phyloP scores from a whole-genome alignment of 2,797 vertebrate genomes.

The Chiroxiphia lanceolata region DNA sequence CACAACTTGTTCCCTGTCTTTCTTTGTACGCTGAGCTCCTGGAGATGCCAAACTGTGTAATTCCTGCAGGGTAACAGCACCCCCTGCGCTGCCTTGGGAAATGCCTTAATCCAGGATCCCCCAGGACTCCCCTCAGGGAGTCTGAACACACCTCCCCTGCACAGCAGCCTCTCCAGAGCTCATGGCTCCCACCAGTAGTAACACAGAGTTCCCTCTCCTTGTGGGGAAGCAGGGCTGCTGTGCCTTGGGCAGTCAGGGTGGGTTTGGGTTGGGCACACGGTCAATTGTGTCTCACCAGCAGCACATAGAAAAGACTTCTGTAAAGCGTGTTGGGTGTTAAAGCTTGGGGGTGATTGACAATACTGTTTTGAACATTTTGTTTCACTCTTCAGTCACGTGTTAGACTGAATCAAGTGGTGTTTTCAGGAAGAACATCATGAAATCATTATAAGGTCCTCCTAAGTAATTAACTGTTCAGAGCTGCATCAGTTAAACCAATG shows the following conservation, averaged over 20 bases:
- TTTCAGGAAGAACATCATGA: background rate
- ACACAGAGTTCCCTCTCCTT: background rate
- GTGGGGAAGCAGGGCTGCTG: too few species aligned
- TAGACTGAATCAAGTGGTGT: background rate
- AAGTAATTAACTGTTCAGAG: background rate
- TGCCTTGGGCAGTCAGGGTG: fast-evolving
- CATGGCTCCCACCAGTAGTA: background rate
- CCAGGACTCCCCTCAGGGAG: background rate
- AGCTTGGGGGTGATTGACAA: background rate
- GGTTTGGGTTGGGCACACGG: fast-evolving
- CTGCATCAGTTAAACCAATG: background rate
- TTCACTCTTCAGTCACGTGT: background rate
- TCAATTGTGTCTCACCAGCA: too few species aligned
- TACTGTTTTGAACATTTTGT: background rate
- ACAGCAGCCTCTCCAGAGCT: background rate
- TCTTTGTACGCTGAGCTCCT: background rate
- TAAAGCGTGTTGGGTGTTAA: background rate
- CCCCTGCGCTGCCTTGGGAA: background rate
- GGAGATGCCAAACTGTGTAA: background rate
- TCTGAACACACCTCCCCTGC: background rate
- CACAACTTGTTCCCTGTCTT: background rate
- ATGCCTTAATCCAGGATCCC: background rate
- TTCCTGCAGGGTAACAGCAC: background rate
- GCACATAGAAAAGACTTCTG: fast-evolving
- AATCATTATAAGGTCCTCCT: background rate